phyloP scores from a whole-genome alignment of 2,888 invertebrate species.

The Drosophila falleni region DNA sequence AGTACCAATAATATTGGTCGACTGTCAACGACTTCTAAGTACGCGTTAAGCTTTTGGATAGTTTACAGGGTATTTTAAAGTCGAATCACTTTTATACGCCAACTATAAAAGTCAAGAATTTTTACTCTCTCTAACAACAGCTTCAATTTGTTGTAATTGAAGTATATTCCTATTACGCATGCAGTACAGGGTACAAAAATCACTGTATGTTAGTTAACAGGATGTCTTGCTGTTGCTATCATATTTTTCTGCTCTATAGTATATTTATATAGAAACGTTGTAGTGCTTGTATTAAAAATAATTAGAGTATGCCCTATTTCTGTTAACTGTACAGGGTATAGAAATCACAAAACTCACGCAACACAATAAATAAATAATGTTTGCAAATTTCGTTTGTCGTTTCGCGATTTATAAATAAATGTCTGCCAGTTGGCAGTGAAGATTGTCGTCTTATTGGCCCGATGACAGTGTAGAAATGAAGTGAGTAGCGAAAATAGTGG shows the following conservation, averaged over 20 bases:
- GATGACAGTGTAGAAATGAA: constrained; percentile 21
- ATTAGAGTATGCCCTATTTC: not conserved
- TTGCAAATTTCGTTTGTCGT: constrained; percentile 43
- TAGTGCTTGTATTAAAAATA: not conserved
- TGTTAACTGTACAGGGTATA: not conserved
- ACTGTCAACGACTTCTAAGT: not conserved
- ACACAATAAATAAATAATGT: constrained; percentile 34
- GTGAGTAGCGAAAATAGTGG: constrained; percentile 15
- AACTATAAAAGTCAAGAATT: not conserved
- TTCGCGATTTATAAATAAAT: constrained; percentile 31
- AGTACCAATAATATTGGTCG: not conserved
- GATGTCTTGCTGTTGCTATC: not conserved
- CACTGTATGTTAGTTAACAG: not conserved
- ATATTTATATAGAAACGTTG: not conserved
- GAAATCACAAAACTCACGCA: constrained; percentile 18
- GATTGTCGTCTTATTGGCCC: constrained; percentile 5
- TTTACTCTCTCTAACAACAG: too few relatives aligned
- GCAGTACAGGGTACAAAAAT: too few relatives aligned
- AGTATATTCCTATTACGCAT: too few relatives aligned
- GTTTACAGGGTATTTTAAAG: not conserved
- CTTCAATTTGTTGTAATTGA: too few relatives aligned
- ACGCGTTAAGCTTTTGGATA: not conserved
- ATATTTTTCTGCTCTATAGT: not conserved
- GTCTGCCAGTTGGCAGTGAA: not conserved
- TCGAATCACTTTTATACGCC: not conserved